Evolutionary conservation across 2,797 vertebrate genomes (phyloP), one percentile per base, ranked within the genome.

Genomic region (Gambusia yucatana): DNA sequence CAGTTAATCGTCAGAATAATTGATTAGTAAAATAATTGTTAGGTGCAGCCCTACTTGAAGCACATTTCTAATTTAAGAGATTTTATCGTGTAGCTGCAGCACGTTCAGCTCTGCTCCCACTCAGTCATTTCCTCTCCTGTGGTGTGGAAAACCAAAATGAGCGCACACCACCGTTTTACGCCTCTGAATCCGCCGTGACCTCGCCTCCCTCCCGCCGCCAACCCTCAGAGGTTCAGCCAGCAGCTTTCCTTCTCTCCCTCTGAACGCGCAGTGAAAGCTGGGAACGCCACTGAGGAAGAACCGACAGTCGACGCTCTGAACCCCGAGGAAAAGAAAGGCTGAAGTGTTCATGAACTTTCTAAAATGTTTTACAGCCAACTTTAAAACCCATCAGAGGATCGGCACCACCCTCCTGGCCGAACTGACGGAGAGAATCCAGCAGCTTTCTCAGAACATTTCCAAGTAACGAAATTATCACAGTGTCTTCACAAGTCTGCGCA

Each of bases 41-140:
- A 9, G 20, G 48, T 3, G 48, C 20, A 22, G 20, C 48, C 22
- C 7, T 1, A 25, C 48, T 52, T 52, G 0, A 25, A 52, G 48
- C 48, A 28, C 3, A 28, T 59, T 59, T 59, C n/a, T 59, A 30
- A 59, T 59, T n/a, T 28, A 59, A 28, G n/a, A 57, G 55, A 59
- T 59, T 14, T 59, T 28, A 59, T 59, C 28, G 13, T 13, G 41
- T 55, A 33, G 50, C 39, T 67, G 43, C 46, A 82, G 77, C 69
- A 20, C 0, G 0, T 44, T 36, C 77, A 72, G 30, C 28, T 46
- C 57, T 46, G 52, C 81, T 82, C 82, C 84, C 88, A 69, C 28
- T 52, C 82, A 84, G 87, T 79, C 84, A 81, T 83, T 91, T 90
- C 90, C 90, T 87, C 59, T 85, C 75, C 57, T 28, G 57, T 70